Evolutionary conservation across 1,140 invertebrate species (phyloP).

Genomic region (Drosophila bocki): DNA sequence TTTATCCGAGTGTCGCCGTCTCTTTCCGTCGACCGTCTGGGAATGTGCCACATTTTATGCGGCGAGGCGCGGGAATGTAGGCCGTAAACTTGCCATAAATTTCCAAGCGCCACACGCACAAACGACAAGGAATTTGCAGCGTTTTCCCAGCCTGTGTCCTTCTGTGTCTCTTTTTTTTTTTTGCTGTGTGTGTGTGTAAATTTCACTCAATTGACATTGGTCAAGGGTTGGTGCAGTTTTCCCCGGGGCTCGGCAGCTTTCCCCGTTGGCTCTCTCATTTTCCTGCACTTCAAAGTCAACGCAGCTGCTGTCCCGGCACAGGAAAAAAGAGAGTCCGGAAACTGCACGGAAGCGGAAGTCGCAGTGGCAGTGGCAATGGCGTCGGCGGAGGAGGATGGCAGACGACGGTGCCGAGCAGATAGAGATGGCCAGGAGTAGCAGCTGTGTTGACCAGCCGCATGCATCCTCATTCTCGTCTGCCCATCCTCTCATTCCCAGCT

Average conservation of each 20-base stretch:
- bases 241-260: constrained; percentile 26
- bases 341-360: constrained; percentile 82
- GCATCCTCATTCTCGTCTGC: neutral
- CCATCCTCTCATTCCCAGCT: neutral
- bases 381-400: neutral
- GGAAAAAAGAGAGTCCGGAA: constrained; percentile 64
- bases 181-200: constrained; percentile 51
- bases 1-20: constrained; percentile 20
- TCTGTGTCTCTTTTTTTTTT: constrained; percentile 9
- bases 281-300: constrained; percentile 77
- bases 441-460: constrained; percentile 47
- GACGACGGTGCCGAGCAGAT: neutral
- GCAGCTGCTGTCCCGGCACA: constrained; percentile 69
- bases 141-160: constrained; percentile 38
- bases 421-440: constrained; percentile 37
- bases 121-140: constrained; percentile 53
- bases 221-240: constrained; percentile 25
- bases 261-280: constrained; percentile 44
- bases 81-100: constrained; percentile 78
- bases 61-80: constrained; percentile 55
- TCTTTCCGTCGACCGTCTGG: constrained; percentile 34
- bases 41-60: constrained; percentile 80
- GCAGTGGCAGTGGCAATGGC: constrained; percentile 71
- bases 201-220: constrained; percentile 78
- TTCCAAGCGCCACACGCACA: constrained; percentile 51